These are phyloP conservation scores for Sitophilus oryzae DNA, from an alignment of 1,140 invertebrate species.

Conservation along the genomic window DNA sequence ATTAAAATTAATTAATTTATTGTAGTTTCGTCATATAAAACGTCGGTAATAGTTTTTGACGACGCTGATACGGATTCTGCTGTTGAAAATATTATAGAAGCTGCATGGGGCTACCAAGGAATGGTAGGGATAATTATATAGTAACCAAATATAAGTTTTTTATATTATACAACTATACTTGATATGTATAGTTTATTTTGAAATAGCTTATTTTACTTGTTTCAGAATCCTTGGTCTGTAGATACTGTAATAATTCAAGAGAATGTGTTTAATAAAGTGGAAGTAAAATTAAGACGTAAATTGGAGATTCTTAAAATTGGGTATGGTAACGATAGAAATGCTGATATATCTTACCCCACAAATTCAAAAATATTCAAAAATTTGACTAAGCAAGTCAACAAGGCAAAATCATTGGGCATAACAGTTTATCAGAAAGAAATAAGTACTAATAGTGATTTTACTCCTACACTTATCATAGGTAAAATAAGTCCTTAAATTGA, in stretches of 20 bases:
- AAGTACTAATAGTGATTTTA: background rate
- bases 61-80: constrained; percentile 55
- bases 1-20: no score
- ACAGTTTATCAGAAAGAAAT: constrained; percentile 24
- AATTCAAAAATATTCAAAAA: constrained; percentile 19
- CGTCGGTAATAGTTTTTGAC: constrained; percentile 53
- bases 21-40: constrained; percentile 40
- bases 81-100: constrained; percentile 50
- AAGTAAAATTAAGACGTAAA: constrained; percentile 47
- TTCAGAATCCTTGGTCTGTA: constrained; percentile 51
- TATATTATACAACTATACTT: no score
- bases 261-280: constrained; percentile 47
- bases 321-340: constrained; percentile 46
- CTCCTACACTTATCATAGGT: constrained; percentile 23
- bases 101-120: constrained; percentile 52
- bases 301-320: constrained; percentile 45
- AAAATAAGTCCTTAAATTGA: no score
- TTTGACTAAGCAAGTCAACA: constrained; percentile 12
- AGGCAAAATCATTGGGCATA: constrained; percentile 29
- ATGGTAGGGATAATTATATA: constrained; percentile 45
- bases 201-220: background rate
- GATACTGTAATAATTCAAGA: constrained; percentile 53
- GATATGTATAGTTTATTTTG: background rate
- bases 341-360: constrained; percentile 28
- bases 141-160: background rate